These are phyloP conservation scores for Neoascia interrupta DNA, from an alignment of 2,888 invertebrate species.

Conservation along the genomic window DNA sequence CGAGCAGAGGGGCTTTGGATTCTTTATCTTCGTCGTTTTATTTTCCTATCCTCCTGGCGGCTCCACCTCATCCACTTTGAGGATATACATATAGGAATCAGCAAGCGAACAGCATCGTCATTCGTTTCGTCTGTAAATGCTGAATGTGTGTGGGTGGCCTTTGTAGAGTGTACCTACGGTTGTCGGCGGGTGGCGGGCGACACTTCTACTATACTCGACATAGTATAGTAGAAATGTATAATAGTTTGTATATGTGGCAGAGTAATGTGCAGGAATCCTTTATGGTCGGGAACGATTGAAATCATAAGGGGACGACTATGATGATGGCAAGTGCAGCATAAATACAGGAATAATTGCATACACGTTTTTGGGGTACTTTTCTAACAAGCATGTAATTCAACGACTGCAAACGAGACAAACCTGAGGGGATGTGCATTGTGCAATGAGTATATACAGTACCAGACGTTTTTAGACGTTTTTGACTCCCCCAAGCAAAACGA, in stretches of 20 bases:
- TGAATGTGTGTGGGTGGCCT: slow-evolving; percentile 23
- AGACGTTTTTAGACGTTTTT: too few relatives aligned
- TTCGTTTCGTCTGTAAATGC: slow-evolving; percentile 44
- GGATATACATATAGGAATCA: slow-evolving; percentile 22
- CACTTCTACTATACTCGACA: slow-evolving; percentile 1
- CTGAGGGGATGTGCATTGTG: background rate
- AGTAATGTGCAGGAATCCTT: slow-evolving; percentile 42
- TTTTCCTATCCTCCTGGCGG: background rate
- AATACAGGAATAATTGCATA: slow-evolving; percentile 67
- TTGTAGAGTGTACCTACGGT: slow-evolving; percentile 6
- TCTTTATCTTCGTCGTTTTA: slow-evolving; percentile 14
- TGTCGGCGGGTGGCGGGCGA: background rate
- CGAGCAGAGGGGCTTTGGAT: slow-evolving; percentile 28
- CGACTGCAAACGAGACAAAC: slow-evolving; percentile 1
- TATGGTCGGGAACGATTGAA: slow-evolving; percentile 51
- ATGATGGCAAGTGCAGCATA: slow-evolving; percentile 64
- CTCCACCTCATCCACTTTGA: slow-evolving; percentile 10
- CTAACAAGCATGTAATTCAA: slow-evolving; percentile 50
- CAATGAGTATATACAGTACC: too few relatives aligned
- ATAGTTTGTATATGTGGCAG: slow-evolving; percentile 12
- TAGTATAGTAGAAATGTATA: background rate
- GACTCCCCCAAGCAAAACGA: background rate
- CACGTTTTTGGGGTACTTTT: slow-evolving; percentile 51
- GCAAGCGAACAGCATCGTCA: slow-evolving; percentile 34
- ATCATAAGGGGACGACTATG: slow-evolving; percentile 55